A percentile compares a stretch with the other conserved stretches of the same genome.
These are phyloP conservation scores for Tetrao urogallus DNA, from an alignment of 2,113 vertebrate species.

Conservation along the genomic window DNA sequence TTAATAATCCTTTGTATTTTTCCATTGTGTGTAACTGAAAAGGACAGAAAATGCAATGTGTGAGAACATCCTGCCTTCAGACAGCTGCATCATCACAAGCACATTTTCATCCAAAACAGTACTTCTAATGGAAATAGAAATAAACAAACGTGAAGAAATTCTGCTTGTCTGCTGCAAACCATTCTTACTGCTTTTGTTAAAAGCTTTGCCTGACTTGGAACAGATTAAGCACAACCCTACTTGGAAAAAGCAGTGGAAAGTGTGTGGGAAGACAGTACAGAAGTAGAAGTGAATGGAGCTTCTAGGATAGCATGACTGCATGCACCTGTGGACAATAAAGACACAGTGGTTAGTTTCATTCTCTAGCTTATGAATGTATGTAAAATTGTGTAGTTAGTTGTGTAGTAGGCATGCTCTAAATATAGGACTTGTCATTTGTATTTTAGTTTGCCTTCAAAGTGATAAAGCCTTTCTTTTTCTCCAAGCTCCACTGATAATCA, in stretches of 20 bases:
- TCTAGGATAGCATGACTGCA: not conserved
- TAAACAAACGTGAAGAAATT: not conserved
- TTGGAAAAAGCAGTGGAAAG: not conserved
- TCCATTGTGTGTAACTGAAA: not conserved
- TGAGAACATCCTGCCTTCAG: constrained; percentile 14
- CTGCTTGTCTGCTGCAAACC: not conserved
- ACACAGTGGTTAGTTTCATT: not conserved
- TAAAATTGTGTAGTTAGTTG: not conserved
- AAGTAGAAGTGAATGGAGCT: not conserved
- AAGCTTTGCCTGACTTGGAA: not conserved
- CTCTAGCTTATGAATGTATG: not conserved
- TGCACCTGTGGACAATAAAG: not conserved
- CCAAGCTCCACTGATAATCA: not conserved
- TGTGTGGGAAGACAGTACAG: not conserved
- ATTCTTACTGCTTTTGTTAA: not conserved
- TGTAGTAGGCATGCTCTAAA: not conserved
- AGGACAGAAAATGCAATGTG: not conserved
- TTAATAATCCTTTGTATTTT: not conserved
- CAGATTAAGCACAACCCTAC: not conserved
- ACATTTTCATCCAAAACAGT: not conserved
- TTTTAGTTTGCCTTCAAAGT: not conserved
- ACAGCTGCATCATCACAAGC: constrained; percentile 24
- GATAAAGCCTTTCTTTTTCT: not conserved
- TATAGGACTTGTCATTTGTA: not conserved
- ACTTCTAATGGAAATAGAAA: constrained; percentile 15